Evolutionary conservation across 2,888 invertebrate genomes (phyloP), one percentile per base, ranked within the genome.

Genomic region (Spialia ferax): DNA sequence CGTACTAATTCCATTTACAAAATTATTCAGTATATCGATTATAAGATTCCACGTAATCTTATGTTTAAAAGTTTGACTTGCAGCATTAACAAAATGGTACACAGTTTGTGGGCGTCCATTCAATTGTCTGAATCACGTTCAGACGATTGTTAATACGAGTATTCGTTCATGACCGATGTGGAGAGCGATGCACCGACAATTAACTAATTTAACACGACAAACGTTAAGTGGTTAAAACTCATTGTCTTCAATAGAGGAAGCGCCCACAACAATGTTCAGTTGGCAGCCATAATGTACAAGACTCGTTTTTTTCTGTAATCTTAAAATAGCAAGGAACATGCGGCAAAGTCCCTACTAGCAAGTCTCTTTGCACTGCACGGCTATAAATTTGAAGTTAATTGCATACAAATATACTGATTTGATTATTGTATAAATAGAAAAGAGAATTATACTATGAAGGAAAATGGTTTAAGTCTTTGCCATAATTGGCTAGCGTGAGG

Each of bases 221-320:
- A 77, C 70, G 75, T 75, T 78, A 79, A 79, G 77, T 76, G 77
- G 73, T 72, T 70, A 66, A 68, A 13, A 67, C 63, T 70, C 70
- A 70, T 77, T 75, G 81, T 79, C 77, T 83, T 75, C 75, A 82
- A 85, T 83, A 74, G 76, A 84, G 81, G 82, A 84, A 80, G 81
- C 85, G 78, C 84, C 87, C 79, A 85, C 87, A 75, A 63, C 52
- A 1, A 18, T 52, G 13, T 52, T 52, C 13, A 59, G 23, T 38
- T 50, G 11, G 5, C 11, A n/a, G 52, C 8, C 52, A 26, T 52
- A 52, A 52, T 52, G 52, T 52, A 42, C 15, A 18, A 45, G 18
- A 7, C 42, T 45, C 32, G 7, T 13, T 13, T 18, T 45, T 45
- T 8, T 7, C 18, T 45, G 15, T 45, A 7, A 18, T 18, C 18